Evolutionary conservation across 2,797 vertebrate genomes (phyloP).

Genomic region (Babyrousa celebensis): DNA sequence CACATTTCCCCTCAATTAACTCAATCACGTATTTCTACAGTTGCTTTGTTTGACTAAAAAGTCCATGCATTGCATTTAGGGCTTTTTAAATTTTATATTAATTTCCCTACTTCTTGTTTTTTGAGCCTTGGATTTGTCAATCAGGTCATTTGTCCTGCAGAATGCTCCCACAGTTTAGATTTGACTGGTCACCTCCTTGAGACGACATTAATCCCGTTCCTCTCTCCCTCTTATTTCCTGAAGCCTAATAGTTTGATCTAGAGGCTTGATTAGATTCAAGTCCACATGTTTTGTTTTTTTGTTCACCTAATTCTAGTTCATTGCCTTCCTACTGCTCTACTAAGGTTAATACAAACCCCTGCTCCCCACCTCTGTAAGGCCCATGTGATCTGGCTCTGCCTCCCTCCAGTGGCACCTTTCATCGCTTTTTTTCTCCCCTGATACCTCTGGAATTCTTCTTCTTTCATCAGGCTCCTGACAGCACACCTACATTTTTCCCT

Average conservation of each 20-base stretch:
- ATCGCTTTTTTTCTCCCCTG: background rate
- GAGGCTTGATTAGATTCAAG: background rate
- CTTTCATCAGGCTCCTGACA: background rate
- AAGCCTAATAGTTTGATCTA: background rate
- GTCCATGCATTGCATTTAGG: background rate
- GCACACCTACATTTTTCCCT: background rate
- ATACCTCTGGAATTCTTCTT: background rate
- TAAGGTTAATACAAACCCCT: background rate
- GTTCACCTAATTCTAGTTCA: background rate
- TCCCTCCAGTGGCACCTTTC: too few relatives aligned
- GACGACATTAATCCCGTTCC: background rate
- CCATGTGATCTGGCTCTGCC: accelerated
- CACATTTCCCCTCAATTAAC: background rate
- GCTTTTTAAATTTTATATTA: background rate
- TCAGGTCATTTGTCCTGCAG: background rate
- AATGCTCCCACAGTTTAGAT: background rate
- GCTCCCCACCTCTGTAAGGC: too few relatives aligned
- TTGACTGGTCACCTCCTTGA: background rate
- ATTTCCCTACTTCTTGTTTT: background rate
- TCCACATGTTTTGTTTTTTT: background rate
- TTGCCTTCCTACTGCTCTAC: background rate
- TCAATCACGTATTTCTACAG: background rate
- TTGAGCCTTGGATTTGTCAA: background rate
- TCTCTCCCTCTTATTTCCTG: background rate
- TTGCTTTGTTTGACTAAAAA: background rate